A percentile compares a stretch with the other conserved stretches of the same genome.
Evolutionary conservation across 1,140 invertebrate species (phyloP).

Genomic region (Drosophila bipectinata): DNA sequence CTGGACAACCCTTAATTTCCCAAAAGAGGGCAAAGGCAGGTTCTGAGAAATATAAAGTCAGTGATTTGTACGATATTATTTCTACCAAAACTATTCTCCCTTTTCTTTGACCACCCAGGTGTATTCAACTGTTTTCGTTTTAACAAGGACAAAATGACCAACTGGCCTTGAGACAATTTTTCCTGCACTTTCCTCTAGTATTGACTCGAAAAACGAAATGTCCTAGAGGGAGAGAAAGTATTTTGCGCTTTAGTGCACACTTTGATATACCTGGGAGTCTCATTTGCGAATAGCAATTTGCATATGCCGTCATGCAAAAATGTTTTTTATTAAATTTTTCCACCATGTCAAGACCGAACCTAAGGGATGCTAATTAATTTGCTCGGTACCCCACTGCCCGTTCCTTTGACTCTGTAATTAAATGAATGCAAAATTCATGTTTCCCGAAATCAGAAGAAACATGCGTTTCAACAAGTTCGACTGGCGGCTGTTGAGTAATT

Average conservation of each 20-base stretch:
- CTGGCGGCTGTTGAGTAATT: conserved; percentile 62
- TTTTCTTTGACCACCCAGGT: conserved; percentile 39
- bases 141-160: conserved; percentile 69
- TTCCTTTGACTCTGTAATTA: conserved; percentile 59
- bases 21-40: neutral
- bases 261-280: conserved; percentile 56
- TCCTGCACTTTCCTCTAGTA: conserved; percentile 36
- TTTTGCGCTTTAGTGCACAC: conserved; percentile 60
- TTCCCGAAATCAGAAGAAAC: conserved; percentile 65
- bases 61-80: neutral
- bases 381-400: neutral
- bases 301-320: conserved; percentile 80
- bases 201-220: neutral
- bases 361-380: conserved; percentile 69
- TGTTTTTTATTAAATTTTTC: conserved; percentile 68
- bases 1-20: conserved; percentile 12
- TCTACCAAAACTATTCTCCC: neutral
- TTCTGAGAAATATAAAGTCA: too few species aligned
- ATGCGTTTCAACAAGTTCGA: conserved; percentile 73
- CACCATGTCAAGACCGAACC: conserved; percentile 6
- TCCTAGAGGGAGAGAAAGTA: neutral
- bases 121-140: conserved; percentile 67
- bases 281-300: conserved; percentile 62
- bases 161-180: conserved; percentile 62
- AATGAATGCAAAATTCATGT: conserved; percentile 79